Evolutionary conservation across 2,113 vertebrate species (phyloP).

Genomic region (Laticauda colubrina): DNA sequence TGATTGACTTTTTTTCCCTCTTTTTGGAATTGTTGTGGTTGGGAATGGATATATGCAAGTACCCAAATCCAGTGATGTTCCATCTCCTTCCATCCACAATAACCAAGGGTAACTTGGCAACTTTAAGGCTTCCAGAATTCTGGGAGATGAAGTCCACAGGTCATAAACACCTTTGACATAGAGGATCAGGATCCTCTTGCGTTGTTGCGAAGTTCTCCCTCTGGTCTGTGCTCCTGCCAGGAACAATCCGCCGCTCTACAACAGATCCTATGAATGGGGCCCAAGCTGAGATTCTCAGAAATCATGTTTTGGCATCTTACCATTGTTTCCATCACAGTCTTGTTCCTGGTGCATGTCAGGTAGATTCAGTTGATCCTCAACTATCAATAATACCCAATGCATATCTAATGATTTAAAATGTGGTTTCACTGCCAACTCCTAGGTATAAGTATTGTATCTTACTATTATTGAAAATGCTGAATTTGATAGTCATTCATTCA

Average conservation of each 20-base stretch:
- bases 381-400: background rate
- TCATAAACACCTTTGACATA: background rate
- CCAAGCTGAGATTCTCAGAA: background rate
- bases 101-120: background rate
- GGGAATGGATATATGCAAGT: background rate
- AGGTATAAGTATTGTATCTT: background rate
- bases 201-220: too few relatives aligned
- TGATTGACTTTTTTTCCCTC: background rate
- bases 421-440: background rate
- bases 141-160: background rate
- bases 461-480: background rate
- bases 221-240: too few relatives aligned
- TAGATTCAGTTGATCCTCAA: background rate
- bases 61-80: background rate
- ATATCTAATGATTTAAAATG: background rate
- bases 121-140: background rate
- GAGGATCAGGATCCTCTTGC: background rate
- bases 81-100: background rate
- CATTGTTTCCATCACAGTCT: background rate
- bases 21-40: background rate
- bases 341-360: background rate
- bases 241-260: too few relatives aligned
- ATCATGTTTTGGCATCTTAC: background rate
- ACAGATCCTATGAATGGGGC: background rate
- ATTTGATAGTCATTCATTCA: background rate